These are phyloP conservation scores for Apostichopus californicus DNA, from an alignment of 35 echinoderm and acorn worm genomes.

Conservation along the genomic window DNA sequence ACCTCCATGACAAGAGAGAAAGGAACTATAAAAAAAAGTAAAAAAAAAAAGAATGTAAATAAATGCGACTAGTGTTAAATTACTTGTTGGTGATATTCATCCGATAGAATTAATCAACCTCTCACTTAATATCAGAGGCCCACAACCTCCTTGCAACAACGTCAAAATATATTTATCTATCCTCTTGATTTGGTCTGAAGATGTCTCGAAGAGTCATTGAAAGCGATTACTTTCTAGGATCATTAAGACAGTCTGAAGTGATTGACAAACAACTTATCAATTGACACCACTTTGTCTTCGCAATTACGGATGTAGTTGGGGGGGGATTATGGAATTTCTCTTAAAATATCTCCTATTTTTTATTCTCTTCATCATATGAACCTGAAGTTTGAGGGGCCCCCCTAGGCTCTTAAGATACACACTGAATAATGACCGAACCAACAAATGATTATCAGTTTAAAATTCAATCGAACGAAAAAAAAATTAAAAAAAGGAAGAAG, in stretches of 20 bases:
- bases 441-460: not conserved
- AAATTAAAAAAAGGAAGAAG: not conserved
- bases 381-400: not conserved
- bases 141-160: not conserved
- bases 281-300: constrained; percentile 16
- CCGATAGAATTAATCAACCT: not conserved
- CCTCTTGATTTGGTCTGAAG: not conserved
- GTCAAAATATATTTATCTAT: not conserved
- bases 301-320: not conserved
- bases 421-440: constrained; percentile 21
- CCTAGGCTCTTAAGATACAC: constrained; percentile 23
- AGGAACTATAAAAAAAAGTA: not conserved
- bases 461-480: not conserved
- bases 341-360: not conserved
- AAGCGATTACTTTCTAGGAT: not conserved
- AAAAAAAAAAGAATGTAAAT: not conserved
- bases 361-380: not conserved
- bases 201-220: not conserved
- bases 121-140: not conserved
- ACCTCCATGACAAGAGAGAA: no score
- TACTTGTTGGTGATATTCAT: not conserved
- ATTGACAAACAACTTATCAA: constrained; percentile 4
- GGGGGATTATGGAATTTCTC: not conserved
- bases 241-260: not conserved
- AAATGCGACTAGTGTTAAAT: not conserved